Conservation (phyloP, 2,888 invertebrate species). For the Latrodectus elegans region DNA sequence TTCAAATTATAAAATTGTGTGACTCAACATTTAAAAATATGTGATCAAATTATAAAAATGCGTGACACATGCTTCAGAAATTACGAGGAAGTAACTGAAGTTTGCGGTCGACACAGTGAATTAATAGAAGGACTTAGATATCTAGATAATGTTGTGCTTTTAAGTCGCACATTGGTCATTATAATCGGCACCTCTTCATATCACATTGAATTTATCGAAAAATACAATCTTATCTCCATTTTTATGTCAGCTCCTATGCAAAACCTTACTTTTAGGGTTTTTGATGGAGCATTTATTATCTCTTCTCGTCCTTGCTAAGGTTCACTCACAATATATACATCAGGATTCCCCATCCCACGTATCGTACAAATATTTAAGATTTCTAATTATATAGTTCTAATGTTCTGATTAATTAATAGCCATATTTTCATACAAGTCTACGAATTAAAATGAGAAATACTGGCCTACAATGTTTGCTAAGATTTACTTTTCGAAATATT, state of each 20-base stretch:
- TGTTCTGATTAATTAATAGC: slow-evolving; percentile 43
- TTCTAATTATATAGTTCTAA: slow-evolving; percentile 46
- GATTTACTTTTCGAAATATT: slow-evolving; percentile 59
- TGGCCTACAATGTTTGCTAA: slow-evolving; percentile 57
- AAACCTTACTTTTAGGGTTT: slow-evolving; percentile 33
- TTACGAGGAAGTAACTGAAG: no score
- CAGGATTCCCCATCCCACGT: slow-evolving; percentile 40
- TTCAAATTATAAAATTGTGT: no score
- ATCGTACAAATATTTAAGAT: slow-evolving; percentile 54
- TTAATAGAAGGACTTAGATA: not conserved
- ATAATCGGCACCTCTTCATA: slow-evolving; percentile 59
- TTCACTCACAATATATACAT: slow-evolving; percentile 58
- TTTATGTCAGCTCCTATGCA: slow-evolving; percentile 32
- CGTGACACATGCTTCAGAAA: no score
- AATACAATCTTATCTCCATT: slow-evolving; percentile 57
- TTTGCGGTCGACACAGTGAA: no score
- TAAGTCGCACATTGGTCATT: slow-evolving; percentile 48
- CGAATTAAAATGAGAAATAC: slow-evolving; percentile 36
- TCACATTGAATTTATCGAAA: slow-evolving; percentile 66
- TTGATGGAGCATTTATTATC: slow-evolving; percentile 40
- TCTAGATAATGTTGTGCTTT: slow-evolving; percentile 19
- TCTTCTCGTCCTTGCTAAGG: slow-evolving; percentile 58
- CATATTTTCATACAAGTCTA: slow-evolving; percentile 41
- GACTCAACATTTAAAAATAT: no score
- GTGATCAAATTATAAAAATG: no score